These are phyloP conservation scores for Actinemys pallida DNA, from an alignment of 2,113 vertebrate genomes.

Conservation along the genomic window DNA sequence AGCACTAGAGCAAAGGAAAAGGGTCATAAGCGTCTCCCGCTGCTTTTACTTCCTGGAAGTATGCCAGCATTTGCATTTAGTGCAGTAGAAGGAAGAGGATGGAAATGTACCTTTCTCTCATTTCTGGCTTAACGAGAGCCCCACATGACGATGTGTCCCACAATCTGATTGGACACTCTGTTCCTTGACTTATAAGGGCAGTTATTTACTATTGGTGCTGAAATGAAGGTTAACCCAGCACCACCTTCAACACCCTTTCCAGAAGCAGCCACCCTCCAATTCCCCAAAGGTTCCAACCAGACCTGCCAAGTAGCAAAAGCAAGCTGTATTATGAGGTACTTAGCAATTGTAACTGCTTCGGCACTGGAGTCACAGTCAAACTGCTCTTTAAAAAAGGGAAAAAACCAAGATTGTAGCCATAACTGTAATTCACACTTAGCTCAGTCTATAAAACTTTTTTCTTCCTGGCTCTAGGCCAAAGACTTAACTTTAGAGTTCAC, in stretches of 20 bases:
- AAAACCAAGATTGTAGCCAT: not conserved
- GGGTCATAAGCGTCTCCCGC: not conserved
- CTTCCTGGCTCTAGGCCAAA: constrained; percentile 53
- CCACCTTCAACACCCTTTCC: not conserved
- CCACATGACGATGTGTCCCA: not conserved
- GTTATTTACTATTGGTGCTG: not conserved
- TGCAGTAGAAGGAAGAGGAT: not conserved
- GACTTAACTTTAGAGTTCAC: constrained; percentile 51
- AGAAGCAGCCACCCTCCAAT: constrained; percentile 17
- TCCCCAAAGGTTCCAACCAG: not conserved
- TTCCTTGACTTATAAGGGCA: not conserved
- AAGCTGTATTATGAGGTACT: not conserved
- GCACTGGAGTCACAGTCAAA: not conserved
- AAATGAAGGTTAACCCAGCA: not conserved
- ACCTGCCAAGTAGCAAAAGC: constrained; percentile 15
- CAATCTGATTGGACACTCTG: not conserved
- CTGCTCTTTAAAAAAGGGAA: not conserved
- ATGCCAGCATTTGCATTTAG: not conserved
- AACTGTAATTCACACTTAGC: constrained; percentile 65
- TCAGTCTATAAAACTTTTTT: constrained; percentile 66
- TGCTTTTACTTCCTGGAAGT: not conserved
- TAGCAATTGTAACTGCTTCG: not conserved
- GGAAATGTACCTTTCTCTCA: not conserved
- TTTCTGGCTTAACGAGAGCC: not conserved
- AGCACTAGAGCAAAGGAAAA: not conserved